These are phyloP conservation scores for Sebastes vulpes DNA, from an alignment of 2,797 vertebrate species.

Conservation along the genomic window DNA sequence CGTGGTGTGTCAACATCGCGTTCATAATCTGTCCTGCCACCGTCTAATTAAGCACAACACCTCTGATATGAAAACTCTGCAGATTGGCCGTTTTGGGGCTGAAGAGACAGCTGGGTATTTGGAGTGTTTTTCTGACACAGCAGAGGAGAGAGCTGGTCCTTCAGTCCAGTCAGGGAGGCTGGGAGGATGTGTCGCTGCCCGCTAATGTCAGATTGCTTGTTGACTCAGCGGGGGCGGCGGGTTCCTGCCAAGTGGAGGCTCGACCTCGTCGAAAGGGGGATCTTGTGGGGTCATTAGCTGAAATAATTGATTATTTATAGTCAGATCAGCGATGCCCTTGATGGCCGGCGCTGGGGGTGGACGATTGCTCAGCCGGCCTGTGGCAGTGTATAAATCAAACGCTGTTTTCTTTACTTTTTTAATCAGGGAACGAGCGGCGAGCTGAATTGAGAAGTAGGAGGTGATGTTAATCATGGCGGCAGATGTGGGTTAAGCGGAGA, in stretches of 20 bases:
- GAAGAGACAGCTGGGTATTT: slow-evolving; percentile 30
- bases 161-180: slow-evolving; percentile 40
- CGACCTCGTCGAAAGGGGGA: slow-evolving; percentile 70
- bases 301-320: slow-evolving; percentile 80
- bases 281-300: slow-evolving; percentile 77
- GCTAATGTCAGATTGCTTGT: slow-evolving; percentile 59
- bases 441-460: slow-evolving; percentile 56
- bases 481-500: slow-evolving; percentile 40
- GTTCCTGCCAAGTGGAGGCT: slow-evolving; percentile 56
- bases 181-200: slow-evolving; percentile 44
- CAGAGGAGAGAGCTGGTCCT: slow-evolving; percentile 49
- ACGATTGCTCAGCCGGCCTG: slow-evolving; percentile 34
- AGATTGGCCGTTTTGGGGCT: slow-evolving; percentile 4
- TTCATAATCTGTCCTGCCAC: slow-evolving; percentile 2
- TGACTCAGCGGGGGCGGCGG: slow-evolving; percentile 32
- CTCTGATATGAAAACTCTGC: slow-evolving; percentile 7
- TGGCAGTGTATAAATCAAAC: slow-evolving; percentile 69
- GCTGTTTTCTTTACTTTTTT: slow-evolving; percentile 49
- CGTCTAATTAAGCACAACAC: slow-evolving; percentile 30
- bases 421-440: slow-evolving; percentile 25
- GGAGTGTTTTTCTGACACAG: slow-evolving; percentile 45
- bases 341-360: slow-evolving; percentile 47
- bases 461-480: slow-evolving; percentile 36
- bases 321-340: slow-evolving; percentile 75
- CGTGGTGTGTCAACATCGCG: neutral